These are phyloP conservation scores for Disparrhopalites patrizii DNA, from an alignment of 2,888 invertebrate species.

Conservation along the genomic window DNA sequence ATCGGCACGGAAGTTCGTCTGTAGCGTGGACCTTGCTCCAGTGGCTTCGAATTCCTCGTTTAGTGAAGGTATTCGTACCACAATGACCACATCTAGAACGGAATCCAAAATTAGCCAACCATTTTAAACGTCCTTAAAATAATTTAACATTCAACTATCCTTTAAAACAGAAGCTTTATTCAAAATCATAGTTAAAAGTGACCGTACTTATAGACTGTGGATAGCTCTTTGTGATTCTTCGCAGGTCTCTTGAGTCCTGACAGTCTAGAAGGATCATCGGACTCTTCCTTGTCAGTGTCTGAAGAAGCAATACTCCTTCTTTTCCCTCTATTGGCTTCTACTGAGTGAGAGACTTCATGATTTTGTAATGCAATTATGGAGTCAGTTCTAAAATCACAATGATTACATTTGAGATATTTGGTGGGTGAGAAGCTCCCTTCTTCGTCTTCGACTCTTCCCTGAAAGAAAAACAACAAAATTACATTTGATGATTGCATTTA, in stretches of 20 bases:
- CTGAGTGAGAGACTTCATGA: constrained; percentile 6
- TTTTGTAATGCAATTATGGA: background rate
- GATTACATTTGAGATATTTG: constrained; percentile 12
- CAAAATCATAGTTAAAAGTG: background rate
- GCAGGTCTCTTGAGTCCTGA: background rate
- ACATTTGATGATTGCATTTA: background rate
- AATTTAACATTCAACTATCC: background rate
- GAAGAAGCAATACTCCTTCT: constrained; percentile 17
- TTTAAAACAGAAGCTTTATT: constrained; percentile 4
- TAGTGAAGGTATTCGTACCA: constrained; percentile 48
- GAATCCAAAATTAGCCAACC: no score
- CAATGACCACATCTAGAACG: constrained; percentile 52
- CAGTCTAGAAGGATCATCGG: background rate
- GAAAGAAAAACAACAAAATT: background rate
- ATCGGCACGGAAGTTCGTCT: constrained; percentile 29
- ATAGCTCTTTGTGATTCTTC: constrained; percentile 17
- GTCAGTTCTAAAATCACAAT: constrained; percentile 17
- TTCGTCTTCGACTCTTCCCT: constrained; percentile 11
- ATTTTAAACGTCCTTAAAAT: background rate
- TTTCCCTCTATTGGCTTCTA: background rate
- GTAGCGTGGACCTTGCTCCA: constrained; percentile 28
- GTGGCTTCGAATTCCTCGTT: constrained; percentile 38
- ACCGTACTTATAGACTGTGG: constrained; percentile 11
- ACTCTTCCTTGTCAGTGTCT: constrained; percentile 10
- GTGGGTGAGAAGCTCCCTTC: background rate